These are phyloP conservation scores for Gastracanthus pulcherrimus DNA, from an alignment of 2,888 invertebrate genomes.

Conservation along the genomic window DNA sequence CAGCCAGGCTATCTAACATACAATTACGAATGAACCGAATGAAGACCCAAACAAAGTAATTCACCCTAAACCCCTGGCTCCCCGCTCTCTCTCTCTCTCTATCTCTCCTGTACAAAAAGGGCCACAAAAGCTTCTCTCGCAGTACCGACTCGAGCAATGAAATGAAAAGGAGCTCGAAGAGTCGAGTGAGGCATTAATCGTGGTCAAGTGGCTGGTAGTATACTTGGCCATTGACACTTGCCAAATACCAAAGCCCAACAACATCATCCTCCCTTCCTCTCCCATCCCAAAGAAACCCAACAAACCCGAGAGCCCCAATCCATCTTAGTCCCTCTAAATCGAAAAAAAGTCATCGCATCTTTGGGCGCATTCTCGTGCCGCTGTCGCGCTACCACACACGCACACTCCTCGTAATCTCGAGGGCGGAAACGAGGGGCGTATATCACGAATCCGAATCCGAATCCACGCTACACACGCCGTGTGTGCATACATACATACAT, in stretches of 20 bases:
- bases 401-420: slow-evolving; percentile 33
- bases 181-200: not conserved
- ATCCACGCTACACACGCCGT: not conserved
- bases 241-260: not conserved
- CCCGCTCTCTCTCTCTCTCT: no score
- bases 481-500: not conserved
- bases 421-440: slow-evolving; percentile 69
- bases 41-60: not conserved
- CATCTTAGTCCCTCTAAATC: not conserved
- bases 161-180: not conserved
- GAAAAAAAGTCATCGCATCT: no score
- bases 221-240: slow-evolving; percentile 28
- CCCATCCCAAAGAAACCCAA: not conserved
- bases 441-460: no score
- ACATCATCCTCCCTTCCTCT: no score
- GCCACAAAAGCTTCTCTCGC: not conserved
- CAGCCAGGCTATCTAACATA: no score
- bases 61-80: not conserved
- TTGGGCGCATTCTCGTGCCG: not conserved
- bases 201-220: slow-evolving; percentile 17
- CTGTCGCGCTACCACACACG: not conserved
- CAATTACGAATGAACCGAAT: no score
- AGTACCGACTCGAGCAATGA: slow-evolving; percentile 2
- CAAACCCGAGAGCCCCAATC: not conserved
- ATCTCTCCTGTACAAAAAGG: not conserved